These are phyloP conservation scores for Ectemnius cavifrons DNA, from an alignment of 2,888 invertebrate species.

Conservation along the genomic window DNA sequence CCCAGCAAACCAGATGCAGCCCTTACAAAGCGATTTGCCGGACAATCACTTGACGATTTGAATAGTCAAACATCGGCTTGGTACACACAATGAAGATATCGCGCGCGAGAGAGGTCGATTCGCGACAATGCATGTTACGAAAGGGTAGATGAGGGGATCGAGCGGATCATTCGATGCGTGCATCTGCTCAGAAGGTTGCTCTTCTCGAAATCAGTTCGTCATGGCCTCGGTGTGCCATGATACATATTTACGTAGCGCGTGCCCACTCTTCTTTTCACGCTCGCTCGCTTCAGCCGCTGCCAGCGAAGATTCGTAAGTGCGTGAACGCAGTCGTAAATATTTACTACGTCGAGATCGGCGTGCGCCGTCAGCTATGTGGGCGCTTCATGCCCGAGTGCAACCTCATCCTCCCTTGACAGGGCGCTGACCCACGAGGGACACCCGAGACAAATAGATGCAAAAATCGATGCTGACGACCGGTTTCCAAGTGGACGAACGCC, in stretches of 20 bases:
- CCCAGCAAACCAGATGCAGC: too few species aligned
- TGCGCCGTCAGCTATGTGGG: slow-evolving; percentile 34
- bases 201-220: slow-evolving; percentile 17
- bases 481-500: slow-evolving; percentile 19
- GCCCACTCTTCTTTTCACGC: neutral
- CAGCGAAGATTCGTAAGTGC: slow-evolving; percentile 21
- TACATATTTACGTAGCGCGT: neutral
- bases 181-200: neutral
- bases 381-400: slow-evolving; percentile 63
- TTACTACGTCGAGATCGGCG: slow-evolving; percentile 54
- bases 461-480: slow-evolving; percentile 58
- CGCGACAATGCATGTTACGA: slow-evolving; percentile 9
- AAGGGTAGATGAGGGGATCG: neutral
- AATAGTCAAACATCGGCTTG: neutral
- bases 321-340: slow-evolving; percentile 52
- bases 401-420: slow-evolving; percentile 58
- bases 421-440: slow-evolving; percentile 56
- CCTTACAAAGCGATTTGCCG: too few species aligned
- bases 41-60: too few species aligned
- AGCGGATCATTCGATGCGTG: neutral
- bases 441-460: slow-evolving; percentile 49
- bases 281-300: neutral
- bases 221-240: slow-evolving; percentile 5
- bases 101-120: slow-evolving; percentile 1
- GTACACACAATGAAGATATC: neutral